Conservation (phyloP, 2,113 vertebrate genomes). For the Oryctolagus cuniculus region DNA sequence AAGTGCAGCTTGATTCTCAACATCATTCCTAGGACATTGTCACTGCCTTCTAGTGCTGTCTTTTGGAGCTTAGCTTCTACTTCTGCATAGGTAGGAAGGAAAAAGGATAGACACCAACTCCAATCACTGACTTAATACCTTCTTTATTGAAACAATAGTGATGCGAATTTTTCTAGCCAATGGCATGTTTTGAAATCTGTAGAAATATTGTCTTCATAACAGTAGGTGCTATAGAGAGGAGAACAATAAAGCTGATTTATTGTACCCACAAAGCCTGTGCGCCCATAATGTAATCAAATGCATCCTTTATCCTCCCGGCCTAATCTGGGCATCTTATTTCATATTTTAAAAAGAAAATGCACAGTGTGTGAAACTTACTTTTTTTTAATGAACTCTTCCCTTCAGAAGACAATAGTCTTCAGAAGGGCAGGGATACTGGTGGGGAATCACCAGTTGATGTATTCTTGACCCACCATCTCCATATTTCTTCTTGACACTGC, state of each 20-base stretch:
- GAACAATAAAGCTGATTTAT: constrained; percentile 12
- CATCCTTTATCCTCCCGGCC: background rate
- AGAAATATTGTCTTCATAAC: constrained; percentile 68
- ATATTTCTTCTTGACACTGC: constrained; percentile 44
- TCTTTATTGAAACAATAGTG: constrained; percentile 39
- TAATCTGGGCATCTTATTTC: constrained; percentile 40
- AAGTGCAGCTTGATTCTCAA: constrained; percentile 6
- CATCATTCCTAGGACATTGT: background rate
- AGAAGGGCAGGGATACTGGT: background rate
- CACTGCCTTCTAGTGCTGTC: background rate
- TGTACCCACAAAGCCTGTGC: background rate
- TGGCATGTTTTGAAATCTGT: constrained; percentile 43
- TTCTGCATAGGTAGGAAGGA: background rate
- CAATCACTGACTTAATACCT: constrained; percentile 1
- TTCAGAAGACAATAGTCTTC: background rate
- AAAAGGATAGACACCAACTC: constrained; percentile 54
- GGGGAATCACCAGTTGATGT: background rate
- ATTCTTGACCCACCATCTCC: background rate
- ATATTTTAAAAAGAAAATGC: constrained; percentile 17
- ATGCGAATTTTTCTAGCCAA: constrained; percentile 61
- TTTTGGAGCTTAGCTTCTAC: constrained; percentile 7
- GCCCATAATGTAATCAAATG: constrained; percentile 25
- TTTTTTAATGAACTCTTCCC: constrained; percentile 36
- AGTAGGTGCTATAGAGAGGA: background rate
- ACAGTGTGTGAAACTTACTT: background rate